phyloP scores from a whole-genome alignment of 2,888 invertebrate genomes.

The Urechis unicinctus region DNA sequence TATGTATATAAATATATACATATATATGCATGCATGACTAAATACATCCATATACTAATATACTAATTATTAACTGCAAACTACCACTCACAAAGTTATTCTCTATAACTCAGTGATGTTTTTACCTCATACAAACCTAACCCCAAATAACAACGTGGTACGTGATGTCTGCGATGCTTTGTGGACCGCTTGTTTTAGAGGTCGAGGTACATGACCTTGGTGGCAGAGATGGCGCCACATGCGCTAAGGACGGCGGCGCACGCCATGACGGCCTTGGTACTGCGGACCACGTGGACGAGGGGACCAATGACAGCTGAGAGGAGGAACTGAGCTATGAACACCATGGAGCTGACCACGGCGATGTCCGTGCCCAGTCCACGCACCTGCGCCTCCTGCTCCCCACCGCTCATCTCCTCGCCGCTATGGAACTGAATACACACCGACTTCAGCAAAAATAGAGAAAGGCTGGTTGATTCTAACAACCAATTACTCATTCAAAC shows the following conservation, averaged over 20 bases:
- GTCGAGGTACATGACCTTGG: constrained; percentile 82
- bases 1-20: too few species aligned
- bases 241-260: constrained; percentile 78
- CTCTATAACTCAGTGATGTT: too few species aligned
- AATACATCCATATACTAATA: too few species aligned
- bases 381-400: constrained; percentile 25
- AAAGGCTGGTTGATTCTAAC: too few species aligned
- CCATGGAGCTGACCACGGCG: constrained; percentile 90
- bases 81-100: too few species aligned
- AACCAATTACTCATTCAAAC: too few species aligned
- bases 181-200: constrained; percentile 54
- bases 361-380: constrained; percentile 92
- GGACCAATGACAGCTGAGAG: constrained; percentile 62
- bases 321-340: constrained; percentile 88
- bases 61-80: too few species aligned
- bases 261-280: constrained; percentile 81
- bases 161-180: background rate
- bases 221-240: constrained; percentile 77
- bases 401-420: background rate
- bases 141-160: too few species aligned
- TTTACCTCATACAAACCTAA: too few species aligned
- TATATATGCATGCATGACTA: too few species aligned
- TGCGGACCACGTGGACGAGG: constrained; percentile 69
- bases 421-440: background rate
- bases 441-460: background rate